Evolutionary conservation across 64 coral and sea anemone species (phyloP), one percentile per base, ranked within the genome.

Genomic region (Trachythela sp.): DNA sequence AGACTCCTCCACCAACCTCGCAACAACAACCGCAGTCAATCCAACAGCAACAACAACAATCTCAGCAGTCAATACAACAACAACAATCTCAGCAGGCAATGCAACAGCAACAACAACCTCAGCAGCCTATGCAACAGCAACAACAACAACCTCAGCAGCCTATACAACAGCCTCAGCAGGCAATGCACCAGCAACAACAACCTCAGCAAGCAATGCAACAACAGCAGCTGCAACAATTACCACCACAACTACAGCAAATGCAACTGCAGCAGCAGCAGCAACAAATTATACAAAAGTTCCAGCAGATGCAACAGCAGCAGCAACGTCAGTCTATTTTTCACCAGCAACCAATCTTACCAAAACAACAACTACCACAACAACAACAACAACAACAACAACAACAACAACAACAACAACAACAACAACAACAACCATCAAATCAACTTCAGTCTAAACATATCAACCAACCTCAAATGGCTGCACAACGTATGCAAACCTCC

Each of bases 261-360:
- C 11, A 45, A 6, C 42, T 6, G 42, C 42, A 45, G 42, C 4
- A 6, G 42, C 42, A 45, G 42, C 42, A 45, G 11, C 42, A n/a
- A n/a, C n/a, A n/a, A n/a, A n/a, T n/a, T n/a, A n/a, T n/a, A n/a
- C n/a, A n/a, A n/a, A n/a, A n/a, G n/a, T n/a, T n/a, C n/a, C 42
- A 6, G 42, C 42, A 45, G 11, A 45, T 6, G 42, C 11, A 45
- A 6, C 42, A 45, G 42, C 4, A 6, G 42, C 42, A 45, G 42
- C 42, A 45, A 45, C 42, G 42, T 45, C 42, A 45, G 42, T 45
- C 42, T 45, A 45, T 45, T 6, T 45, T 45, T 45, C 33, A 34
- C 31, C 75, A 80, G 35, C 75, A 80, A 80, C 56, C 75, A 30
- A 80, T 64, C 56, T 64, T 64, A 64, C 56, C 56, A n/a, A 64